These are phyloP conservation scores for Arion vulgaris DNA, from an alignment of 1,140 invertebrate species.

Conservation along the genomic window DNA sequence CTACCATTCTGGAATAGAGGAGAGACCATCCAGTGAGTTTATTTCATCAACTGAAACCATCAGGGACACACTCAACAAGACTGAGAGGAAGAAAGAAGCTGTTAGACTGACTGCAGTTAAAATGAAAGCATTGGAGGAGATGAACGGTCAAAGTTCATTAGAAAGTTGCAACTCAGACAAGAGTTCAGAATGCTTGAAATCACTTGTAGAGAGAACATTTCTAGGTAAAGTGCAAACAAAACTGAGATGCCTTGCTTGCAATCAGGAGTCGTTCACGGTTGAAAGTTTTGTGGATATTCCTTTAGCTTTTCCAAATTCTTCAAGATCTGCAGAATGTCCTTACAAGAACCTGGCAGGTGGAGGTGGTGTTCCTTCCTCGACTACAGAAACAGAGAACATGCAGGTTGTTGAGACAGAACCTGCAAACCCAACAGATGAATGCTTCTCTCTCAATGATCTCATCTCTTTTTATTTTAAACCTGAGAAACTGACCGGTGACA, in stretches of 20 bases:
- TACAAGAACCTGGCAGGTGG: constrained; percentile 52
- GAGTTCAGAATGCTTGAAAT: constrained; percentile 31
- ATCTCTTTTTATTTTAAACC: constrained; percentile 83
- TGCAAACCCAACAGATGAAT: background rate
- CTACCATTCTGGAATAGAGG: background rate
- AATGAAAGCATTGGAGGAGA: constrained; percentile 5
- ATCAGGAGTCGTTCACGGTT: constrained; percentile 79
- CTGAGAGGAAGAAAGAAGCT: constrained; percentile 6
- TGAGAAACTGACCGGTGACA: constrained; percentile 84
- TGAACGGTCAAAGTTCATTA: background rate
- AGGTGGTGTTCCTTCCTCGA: background rate
- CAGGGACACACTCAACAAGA: background rate
- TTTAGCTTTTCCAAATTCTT: constrained; percentile 80
- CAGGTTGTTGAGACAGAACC: background rate
- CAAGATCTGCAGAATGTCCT: constrained; percentile 2
- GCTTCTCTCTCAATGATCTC: constrained; percentile 70
- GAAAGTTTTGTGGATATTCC: constrained; percentile 87
- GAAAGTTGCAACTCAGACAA: constrained; percentile 1
- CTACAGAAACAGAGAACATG: background rate
- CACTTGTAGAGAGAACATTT: constrained; percentile 81
- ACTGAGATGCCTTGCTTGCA: constrained; percentile 81
- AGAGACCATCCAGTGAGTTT: no score
- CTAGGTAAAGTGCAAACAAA: constrained; percentile 83
- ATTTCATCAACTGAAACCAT: no score
- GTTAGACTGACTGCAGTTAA: background rate